Conservation (phyloP, 2,113 vertebrate genomes). For the Podilymbus podiceps region DNA sequence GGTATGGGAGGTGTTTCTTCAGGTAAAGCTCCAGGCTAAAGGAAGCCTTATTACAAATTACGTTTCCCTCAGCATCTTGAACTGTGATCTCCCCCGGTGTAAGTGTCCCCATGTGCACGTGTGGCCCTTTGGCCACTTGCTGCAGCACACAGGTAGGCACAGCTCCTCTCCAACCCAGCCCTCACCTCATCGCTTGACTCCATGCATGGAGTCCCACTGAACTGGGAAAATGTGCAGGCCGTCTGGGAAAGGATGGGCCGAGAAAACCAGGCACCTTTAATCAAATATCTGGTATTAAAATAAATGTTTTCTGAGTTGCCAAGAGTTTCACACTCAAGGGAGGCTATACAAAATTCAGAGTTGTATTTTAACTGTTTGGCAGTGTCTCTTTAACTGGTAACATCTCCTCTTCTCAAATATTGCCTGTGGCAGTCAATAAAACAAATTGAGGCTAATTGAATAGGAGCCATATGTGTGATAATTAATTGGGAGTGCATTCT, state of each 20-base stretch:
- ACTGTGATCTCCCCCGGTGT: neutral
- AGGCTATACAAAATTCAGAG: neutral
- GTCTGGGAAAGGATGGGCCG: neutral
- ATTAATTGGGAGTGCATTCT: constrained; percentile 54
- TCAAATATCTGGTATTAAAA: neutral
- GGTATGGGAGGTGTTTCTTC: neutral
- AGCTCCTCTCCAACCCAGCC: neutral
- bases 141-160: accelerated
- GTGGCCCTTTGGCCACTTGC: neutral
- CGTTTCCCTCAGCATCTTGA: neutral
- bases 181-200: neutral
- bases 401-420: constrained; percentile 31
- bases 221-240: neutral
- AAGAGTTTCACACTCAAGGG: neutral
- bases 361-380: neutral
- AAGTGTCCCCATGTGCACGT: neutral
- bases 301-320: neutral
- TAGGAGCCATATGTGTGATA: constrained; percentile 57
- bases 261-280: neutral
- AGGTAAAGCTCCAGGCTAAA: neutral
- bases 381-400: constrained; percentile 30
- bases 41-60: neutral
- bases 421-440: constrained; percentile 45
- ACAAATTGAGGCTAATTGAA: constrained; percentile 61
- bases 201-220: accelerated